These are phyloP conservation scores for Pogonomyrmex californicus DNA, from an alignment of 1,140 invertebrate genomes.

Conservation along the genomic window DNA sequence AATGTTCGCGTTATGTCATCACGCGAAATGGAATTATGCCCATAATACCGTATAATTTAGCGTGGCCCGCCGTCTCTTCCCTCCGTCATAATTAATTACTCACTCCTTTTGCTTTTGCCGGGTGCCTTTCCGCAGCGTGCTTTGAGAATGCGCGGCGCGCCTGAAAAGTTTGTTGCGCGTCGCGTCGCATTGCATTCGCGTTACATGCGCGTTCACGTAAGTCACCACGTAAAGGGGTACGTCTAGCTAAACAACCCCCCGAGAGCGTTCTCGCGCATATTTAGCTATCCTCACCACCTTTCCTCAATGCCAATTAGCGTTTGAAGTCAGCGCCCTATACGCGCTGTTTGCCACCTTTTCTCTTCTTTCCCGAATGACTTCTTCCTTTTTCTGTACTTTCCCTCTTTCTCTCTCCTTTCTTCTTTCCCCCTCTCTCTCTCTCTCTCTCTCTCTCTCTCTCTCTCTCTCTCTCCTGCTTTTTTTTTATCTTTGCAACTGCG, in stretches of 20 bases:
- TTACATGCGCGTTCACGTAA: not conserved
- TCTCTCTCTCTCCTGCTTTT: slow-evolving; percentile 43
- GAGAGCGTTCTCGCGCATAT: slow-evolving; percentile 69
- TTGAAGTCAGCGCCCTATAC: slow-evolving; percentile 66
- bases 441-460: not conserved
- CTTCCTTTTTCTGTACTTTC: not conserved
- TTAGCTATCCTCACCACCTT: slow-evolving; percentile 84
- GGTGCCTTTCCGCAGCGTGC: slow-evolving; percentile 41
- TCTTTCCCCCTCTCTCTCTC: slow-evolving; percentile 58
- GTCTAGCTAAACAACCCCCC: slow-evolving; percentile 1
- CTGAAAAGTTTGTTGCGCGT: slow-evolving; percentile 28
- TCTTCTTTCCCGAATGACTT: not conserved
- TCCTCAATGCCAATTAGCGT: slow-evolving; percentile 86
- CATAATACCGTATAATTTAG: slow-evolving; percentile 43
- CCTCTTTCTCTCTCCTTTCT: slow-evolving; percentile 42
- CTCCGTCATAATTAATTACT: slow-evolving; percentile 79
- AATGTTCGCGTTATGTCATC: not conserved
- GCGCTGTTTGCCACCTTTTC: slow-evolving; percentile 36
- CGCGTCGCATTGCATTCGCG: not conserved
- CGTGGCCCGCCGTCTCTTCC: slow-evolving; percentile 6
- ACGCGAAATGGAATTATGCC: slow-evolving; percentile 10
- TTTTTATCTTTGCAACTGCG: slow-evolving; percentile 39
- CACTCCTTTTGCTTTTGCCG: slow-evolving; percentile 68
- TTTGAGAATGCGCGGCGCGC: slow-evolving; percentile 66
- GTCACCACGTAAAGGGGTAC: not conserved